phyloP scores from a whole-genome alignment of 2,888 invertebrate genomes.

The Helobdella robusta region DNA sequence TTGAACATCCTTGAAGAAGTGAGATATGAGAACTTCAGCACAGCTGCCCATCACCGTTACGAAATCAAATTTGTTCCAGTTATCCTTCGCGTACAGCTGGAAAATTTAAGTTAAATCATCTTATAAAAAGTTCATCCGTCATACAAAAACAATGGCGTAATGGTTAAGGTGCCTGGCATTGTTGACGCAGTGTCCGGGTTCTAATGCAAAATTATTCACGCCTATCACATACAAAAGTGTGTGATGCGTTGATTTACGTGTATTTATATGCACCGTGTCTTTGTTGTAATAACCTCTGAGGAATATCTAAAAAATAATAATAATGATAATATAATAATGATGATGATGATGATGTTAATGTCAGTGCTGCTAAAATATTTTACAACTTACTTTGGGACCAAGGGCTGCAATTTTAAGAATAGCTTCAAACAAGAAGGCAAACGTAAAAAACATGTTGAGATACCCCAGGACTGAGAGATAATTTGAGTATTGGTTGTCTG shows the following conservation, averaged over 20 bases:
- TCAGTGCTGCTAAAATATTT: neutral
- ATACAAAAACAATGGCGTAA: no score
- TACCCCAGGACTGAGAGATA: slow-evolving; percentile 52
- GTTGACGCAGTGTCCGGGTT: no score
- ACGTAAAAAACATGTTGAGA: slow-evolving; percentile 98
- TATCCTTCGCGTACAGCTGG: slow-evolving; percentile 99
- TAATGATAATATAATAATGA: no score
- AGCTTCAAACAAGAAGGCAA: slow-evolving; percentile 99
- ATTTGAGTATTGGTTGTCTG: slow-evolving; percentile 22
- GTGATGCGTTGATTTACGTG: no score
- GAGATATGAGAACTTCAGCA: slow-evolving; percentile 94
- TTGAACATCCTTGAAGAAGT: slow-evolving; percentile 57
- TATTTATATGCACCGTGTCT: no score
- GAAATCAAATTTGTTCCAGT: slow-evolving; percentile 99
- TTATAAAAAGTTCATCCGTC: no score
- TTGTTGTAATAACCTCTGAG: no score
- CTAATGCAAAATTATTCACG: no score
- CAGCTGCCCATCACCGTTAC: slow-evolving; percentile 99
- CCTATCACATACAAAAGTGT: no score
- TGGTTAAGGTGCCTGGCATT: no score
- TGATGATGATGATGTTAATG: neutral
- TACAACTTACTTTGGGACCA: slow-evolving; percentile 77
- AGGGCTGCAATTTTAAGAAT: slow-evolving; percentile 98
- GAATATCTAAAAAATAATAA: no score
- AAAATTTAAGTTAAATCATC: no score